phyloP scores from a whole-genome alignment of 2,113 vertebrate species.

The Platichthys flesus region DNA sequence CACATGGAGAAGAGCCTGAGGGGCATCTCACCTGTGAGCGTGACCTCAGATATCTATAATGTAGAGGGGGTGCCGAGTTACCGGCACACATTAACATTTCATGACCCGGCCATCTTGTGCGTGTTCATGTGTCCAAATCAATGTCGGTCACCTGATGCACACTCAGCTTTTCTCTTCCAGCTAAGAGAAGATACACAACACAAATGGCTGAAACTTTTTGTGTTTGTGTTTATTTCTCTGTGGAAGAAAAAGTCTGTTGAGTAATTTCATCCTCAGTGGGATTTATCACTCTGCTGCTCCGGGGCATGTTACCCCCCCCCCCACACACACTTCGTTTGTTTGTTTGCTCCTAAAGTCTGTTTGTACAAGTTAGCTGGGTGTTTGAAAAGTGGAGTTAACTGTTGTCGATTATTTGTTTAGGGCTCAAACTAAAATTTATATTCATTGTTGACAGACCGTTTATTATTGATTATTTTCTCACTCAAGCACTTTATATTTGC shows the following conservation, averaged over 20 bases:
- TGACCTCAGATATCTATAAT: constrained; percentile 15
- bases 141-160: constrained; percentile 10
- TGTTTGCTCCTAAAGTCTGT: background rate
- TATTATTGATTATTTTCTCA: background rate
- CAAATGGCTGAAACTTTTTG: background rate
- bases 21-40: constrained; percentile 9
- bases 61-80: constrained; percentile 51
- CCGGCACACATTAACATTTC: constrained; percentile 61
- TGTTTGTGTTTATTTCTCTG: background rate
- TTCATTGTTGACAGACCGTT: background rate
- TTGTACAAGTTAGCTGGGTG: background rate
- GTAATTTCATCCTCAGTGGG: background rate
- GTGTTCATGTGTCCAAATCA: constrained; percentile 49
- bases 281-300: background rate
- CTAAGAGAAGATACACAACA: background rate
- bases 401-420: background rate
- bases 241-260: background rate
- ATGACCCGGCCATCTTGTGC: constrained; percentile 13
- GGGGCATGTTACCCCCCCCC: no score
- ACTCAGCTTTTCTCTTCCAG: background rate
- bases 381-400: background rate
- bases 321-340: no score
- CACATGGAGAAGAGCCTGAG: background rate
- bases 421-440: background rate
- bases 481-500: background rate